Conservation (phyloP, 2,888 invertebrate species). For the Drosophila mettleri region DNA sequence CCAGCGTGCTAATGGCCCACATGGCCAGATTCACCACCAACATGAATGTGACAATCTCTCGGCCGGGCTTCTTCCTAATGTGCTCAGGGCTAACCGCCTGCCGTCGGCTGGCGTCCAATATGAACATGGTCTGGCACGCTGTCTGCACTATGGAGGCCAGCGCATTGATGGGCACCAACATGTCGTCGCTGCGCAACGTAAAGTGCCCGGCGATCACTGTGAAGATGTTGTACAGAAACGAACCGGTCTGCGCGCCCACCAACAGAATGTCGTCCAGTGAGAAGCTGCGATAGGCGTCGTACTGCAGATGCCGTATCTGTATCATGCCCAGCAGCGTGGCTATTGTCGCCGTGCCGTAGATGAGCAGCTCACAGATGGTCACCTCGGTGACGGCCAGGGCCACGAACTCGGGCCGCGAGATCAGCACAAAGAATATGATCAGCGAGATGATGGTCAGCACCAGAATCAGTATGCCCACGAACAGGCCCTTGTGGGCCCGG, state of each 20-base stretch:
- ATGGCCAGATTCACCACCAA: slow-evolving; percentile 95
- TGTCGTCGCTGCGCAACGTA: slow-evolving; percentile 91
- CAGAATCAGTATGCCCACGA: slow-evolving; percentile 94
- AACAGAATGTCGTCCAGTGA: slow-evolving; percentile 95
- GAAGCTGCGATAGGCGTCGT: slow-evolving; percentile 92
- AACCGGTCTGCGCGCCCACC: slow-evolving; percentile 96
- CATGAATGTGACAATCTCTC: slow-evolving; percentile 96
- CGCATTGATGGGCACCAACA: slow-evolving; percentile 93
- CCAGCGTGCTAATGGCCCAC: slow-evolving; percentile 97
- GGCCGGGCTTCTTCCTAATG: slow-evolving; percentile 93
- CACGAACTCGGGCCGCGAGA: slow-evolving; percentile 92
- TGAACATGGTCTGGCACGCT: slow-evolving; percentile 95
- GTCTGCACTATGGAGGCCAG: slow-evolving; percentile 95
- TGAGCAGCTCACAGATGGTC: slow-evolving; percentile 93
- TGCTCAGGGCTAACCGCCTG: slow-evolving; percentile 93
- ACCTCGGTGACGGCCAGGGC: slow-evolving; percentile 94
- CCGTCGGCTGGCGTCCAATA: slow-evolving; percentile 94
- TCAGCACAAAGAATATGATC: slow-evolving; percentile 95
- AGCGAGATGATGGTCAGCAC: slow-evolving; percentile 96
- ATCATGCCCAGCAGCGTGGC: slow-evolving; percentile 95
- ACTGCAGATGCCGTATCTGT: slow-evolving; percentile 93
- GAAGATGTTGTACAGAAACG: slow-evolving; percentile 96
- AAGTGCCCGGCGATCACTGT: slow-evolving; percentile 97
- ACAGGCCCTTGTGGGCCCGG: slow-evolving; percentile 95
- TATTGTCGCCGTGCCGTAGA: slow-evolving; percentile 94